Evolutionary conservation across 2,888 invertebrate species (phyloP).

Genomic region (Drosophila suboccidentalis): DNA sequence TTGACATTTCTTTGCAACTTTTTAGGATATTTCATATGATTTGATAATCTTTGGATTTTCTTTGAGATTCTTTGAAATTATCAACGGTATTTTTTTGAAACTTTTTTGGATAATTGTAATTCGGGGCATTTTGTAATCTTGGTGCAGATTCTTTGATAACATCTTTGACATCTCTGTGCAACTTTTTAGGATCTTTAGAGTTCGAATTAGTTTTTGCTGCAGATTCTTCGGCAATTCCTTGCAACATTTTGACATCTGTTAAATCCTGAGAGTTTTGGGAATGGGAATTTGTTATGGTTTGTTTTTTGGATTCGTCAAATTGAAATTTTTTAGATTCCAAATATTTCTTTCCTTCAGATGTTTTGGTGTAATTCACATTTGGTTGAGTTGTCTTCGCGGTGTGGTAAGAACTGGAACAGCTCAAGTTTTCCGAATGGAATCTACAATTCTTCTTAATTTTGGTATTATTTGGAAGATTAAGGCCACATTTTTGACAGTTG

Average conservation of each 20-base stretch:
- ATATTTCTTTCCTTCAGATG: not conserved
- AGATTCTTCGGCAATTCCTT: not conserved
- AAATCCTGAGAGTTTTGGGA: no score
- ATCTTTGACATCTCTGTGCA: not conserved
- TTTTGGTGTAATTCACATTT: not conserved
- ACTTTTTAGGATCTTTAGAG: not conserved
- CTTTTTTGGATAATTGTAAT: no score
- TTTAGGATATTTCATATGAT: not conserved
- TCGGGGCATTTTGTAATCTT: not conserved
- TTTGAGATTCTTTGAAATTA: not conserved
- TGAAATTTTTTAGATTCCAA: not conserved
- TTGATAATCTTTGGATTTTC: no score
- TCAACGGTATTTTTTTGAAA: not conserved
- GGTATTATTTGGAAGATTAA: not conserved
- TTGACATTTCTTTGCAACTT: not conserved
- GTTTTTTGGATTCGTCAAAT: not conserved
- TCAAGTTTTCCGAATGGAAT: not conserved
- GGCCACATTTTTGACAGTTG: constrained; percentile 38
- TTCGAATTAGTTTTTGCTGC: not conserved
- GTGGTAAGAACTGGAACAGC: not conserved
- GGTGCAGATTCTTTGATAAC: not conserved
- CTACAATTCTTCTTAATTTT: not conserved
- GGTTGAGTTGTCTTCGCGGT: constrained; percentile 2
- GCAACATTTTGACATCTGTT: not conserved
- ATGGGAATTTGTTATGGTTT: not conserved